phyloP scores from a whole-genome alignment of 2,113 vertebrate species.

The Beaufortia kweichowensis region DNA sequence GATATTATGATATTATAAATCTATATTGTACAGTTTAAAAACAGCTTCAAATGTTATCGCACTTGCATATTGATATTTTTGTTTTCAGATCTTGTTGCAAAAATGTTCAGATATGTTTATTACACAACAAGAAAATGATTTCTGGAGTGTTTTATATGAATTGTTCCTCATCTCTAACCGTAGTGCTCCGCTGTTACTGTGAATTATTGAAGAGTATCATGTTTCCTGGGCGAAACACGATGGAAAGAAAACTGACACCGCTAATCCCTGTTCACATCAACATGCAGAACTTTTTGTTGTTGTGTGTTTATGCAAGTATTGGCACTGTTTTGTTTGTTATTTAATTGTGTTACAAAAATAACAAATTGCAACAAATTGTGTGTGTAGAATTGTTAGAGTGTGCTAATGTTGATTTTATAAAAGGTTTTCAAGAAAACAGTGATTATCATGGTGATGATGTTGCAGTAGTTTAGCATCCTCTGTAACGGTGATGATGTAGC shows the following conservation, averaged over 20 bases:
- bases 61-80: no score
- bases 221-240: conserved; percentile 64
- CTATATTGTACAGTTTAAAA: no score
- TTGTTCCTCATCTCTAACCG: no score
- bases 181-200: conserved; percentile 66
- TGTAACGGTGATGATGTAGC: conserved; percentile 26
- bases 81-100: no score
- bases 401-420: conserved; percentile 3
- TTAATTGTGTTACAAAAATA: neutral
- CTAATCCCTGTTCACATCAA: conserved; percentile 60
- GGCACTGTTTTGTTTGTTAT: conserved; percentile 1
- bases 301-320: conserved; percentile 23
- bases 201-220: conserved; percentile 73
- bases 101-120: no score
- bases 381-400: neutral
- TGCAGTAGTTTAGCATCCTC: conserved; percentile 45
- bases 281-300: conserved; percentile 38
- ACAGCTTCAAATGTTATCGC: no score
- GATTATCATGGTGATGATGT: neutral
- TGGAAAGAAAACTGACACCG: conserved; percentile 78
- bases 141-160: no score
- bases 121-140: no score
- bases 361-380: neutral
- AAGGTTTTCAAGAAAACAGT: neutral
- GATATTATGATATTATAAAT: no score